Percentiles rank a stretch among this genome's conserved stretches.
Conservation (phyloP, 2,797 vertebrate species). For the Amazona finschi region DNA sequence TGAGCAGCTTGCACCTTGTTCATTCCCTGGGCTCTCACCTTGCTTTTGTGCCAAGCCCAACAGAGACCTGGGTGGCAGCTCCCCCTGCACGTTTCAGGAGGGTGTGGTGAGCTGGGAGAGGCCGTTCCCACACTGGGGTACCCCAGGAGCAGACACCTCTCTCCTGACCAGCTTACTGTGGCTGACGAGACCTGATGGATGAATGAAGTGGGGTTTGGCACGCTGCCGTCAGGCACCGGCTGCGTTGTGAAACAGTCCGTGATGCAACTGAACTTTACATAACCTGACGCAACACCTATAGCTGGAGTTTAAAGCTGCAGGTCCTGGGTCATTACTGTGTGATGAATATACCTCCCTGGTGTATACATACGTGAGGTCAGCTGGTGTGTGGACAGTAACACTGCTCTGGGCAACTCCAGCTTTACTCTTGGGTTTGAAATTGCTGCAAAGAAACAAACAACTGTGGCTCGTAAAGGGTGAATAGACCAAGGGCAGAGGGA, state of each 20-base stretch:
- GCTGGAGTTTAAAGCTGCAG: constrained; percentile 45
- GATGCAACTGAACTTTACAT: constrained; percentile 74
- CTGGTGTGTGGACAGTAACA: neutral
- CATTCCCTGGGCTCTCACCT: neutral
- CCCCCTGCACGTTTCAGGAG: neutral
- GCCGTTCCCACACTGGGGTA: neutral
- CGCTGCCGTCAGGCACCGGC: neutral
- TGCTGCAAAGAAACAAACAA: neutral
- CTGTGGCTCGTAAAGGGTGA: neutral
- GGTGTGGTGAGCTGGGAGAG: neutral
- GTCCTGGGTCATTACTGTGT: neutral
- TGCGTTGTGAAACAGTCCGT: constrained; percentile 33
- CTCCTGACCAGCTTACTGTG: neutral
- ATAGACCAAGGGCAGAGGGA: neutral
- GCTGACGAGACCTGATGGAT: neutral
- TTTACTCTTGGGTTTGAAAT: constrained; percentile 29
- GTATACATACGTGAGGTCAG: constrained; percentile 6
- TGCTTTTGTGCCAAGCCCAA: neutral
- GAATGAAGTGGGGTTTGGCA: constrained; percentile 51
- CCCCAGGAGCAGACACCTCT: neutral
- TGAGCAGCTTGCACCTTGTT: neutral
- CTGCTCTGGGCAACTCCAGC: neutral
- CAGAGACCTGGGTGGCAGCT: neutral
- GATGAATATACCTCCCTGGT: neutral
- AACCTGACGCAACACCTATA: constrained; percentile 74